phyloP scores from a whole-genome alignment of 2,113 vertebrate species.

The Delphinapterus leucas region DNA sequence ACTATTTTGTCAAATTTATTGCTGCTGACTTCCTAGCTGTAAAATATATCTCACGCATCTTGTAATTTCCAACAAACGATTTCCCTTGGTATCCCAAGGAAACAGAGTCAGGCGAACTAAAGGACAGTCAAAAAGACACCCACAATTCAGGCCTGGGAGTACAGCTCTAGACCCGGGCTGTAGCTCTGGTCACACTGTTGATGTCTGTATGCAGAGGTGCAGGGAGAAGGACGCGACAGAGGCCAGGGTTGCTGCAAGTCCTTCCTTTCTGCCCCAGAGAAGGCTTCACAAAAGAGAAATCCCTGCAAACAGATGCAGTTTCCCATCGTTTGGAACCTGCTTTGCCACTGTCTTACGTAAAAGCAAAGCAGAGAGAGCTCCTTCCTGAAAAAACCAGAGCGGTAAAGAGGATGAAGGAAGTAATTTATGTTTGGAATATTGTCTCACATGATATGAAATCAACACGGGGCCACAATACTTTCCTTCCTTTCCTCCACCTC shows the following conservation, averaged over 20 bases:
- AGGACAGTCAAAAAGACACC: background rate
- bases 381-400: background rate
- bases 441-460: background rate
- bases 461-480: background rate
- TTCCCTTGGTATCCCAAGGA: slow-evolving; percentile 4
- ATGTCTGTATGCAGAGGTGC: background rate
- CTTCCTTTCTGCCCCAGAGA: background rate
- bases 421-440: background rate
- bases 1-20: slow-evolving; percentile 58
- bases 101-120: background rate
- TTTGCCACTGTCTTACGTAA: slow-evolving; percentile 26
- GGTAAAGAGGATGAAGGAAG: background rate
- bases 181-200: background rate
- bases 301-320: background rate
- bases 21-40: slow-evolving; percentile 50
- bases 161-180: background rate
- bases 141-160: background rate
- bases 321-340: background rate
- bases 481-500: background rate
- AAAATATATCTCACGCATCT: slow-evolving; percentile 56
- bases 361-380: slow-evolving; percentile 14
- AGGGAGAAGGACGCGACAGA: background rate
- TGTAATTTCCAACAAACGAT: slow-evolving; percentile 27
- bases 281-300: slow-evolving; percentile 37
- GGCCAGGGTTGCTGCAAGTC: background rate